Conservation (phyloP, 2,797 vertebrate genomes). For the Pachyuromys duprasi region DNA sequence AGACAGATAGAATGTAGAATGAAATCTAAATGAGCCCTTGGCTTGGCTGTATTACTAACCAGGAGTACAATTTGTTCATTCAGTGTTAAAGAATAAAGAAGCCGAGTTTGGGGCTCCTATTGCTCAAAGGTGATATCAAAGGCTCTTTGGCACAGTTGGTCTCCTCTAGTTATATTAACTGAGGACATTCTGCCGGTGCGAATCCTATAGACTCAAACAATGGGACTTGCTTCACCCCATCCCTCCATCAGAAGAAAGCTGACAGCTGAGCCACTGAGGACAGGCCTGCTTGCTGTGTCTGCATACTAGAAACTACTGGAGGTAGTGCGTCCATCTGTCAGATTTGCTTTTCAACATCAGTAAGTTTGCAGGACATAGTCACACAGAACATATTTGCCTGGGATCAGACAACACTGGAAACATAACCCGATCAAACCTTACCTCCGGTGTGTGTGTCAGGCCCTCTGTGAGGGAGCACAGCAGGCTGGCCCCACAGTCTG, state of each 20-base stretch:
- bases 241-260: neutral
- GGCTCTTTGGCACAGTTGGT: neutral
- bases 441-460: neutral
- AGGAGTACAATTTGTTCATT: neutral
- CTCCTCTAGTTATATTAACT: neutral
- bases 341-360: slow-evolving; percentile 24
- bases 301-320: neutral
- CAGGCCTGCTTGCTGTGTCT: neutral
- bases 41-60: neutral
- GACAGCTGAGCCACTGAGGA: neutral
- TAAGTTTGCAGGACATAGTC: neutral
- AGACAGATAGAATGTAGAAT: neutral
- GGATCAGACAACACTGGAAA: neutral
- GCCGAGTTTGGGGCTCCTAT: neutral
- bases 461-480: neutral
- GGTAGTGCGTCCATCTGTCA: neutral
- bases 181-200: neutral
- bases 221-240: neutral
- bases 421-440: neutral
- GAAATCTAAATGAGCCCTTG: neutral
- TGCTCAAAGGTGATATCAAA: neutral
- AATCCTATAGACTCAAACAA: neutral
- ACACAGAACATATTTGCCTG: neutral
- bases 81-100: neutral
- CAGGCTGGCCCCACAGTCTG: neutral